Conservation (phyloP, 2,797 vertebrate genomes). For the Eurystomus glaucurus region DNA sequence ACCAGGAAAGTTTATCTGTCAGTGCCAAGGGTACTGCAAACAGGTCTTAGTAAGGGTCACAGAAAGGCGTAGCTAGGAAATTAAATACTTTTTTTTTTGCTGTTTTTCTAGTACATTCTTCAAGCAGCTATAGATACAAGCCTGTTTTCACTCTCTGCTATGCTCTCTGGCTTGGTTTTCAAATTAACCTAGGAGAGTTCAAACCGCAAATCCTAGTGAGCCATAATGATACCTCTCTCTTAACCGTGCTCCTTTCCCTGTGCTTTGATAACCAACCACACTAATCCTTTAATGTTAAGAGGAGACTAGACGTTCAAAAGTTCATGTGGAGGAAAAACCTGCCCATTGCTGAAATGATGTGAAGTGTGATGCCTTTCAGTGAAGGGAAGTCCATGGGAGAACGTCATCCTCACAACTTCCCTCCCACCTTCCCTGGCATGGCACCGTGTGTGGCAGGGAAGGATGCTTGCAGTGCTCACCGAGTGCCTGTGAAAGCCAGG, state of each 20-base stretch:
- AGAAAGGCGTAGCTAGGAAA: neutral
- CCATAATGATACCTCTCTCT: neutral
- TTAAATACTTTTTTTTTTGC: neutral
- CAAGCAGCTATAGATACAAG: neutral
- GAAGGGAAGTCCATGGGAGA: neutral
- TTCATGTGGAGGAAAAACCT: neutral
- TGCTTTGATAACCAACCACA: neutral
- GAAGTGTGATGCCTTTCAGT: neutral
- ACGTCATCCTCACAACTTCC: neutral
- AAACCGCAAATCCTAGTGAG: neutral
- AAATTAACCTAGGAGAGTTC: neutral
- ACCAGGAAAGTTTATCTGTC: neutral
- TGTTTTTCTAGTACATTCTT: neutral
- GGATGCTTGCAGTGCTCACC: fast-evolving
- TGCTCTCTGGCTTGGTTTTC: neutral
- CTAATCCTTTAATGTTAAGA: neutral
- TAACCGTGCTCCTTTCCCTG: neutral
- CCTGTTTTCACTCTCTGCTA: neutral
- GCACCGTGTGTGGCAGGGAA: fast-evolving
- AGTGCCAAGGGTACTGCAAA: neutral
- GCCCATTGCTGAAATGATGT: neutral
- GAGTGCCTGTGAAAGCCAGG: fast-evolving
- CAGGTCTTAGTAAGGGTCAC: neutral
- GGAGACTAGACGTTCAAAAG: neutral
- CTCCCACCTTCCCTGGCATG: fast-evolving